phyloP scores from a whole-genome alignment of 2,888 invertebrate species.

The Dysmachus trigonus region DNA sequence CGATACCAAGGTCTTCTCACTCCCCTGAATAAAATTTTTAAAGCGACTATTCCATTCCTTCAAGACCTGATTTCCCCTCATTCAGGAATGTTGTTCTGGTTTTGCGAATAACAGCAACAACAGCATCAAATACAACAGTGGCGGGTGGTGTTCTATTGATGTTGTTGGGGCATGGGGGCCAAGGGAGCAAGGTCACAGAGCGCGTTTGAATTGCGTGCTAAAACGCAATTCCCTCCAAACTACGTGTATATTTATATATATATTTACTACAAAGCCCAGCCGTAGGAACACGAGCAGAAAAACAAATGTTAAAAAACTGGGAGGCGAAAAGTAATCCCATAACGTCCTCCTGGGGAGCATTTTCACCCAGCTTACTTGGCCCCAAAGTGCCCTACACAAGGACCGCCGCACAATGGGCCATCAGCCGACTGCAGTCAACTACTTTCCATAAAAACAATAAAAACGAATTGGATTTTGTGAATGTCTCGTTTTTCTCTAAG shows the following conservation, averaged over 20 bases:
- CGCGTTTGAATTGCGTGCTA: conserved; percentile 14
- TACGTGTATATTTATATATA: background rate
- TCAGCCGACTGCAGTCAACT: background rate
- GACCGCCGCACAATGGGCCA: background rate
- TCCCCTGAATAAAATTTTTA: background rate
- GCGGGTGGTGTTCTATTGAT: background rate
- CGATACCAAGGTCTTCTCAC: background rate
- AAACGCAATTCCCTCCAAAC: conserved; percentile 10
- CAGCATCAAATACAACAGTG: too few species aligned
- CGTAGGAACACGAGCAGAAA: background rate
- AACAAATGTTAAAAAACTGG: background rate
- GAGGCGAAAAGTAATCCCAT: conserved; percentile 3
- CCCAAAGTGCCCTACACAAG: background rate
- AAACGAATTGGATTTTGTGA: background rate
- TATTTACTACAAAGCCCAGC: background rate
- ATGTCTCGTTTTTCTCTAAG: background rate
- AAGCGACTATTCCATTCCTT: background rate
- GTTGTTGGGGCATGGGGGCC: background rate
- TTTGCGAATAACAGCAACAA: background rate
- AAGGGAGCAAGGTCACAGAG: conserved; percentile 2
- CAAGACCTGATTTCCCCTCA: background rate
- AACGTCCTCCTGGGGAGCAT: background rate
- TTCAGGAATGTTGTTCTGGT: background rate
- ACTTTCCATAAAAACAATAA: conserved; percentile 9
- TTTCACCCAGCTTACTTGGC: background rate